A percentile compares a stretch with the other conserved stretches of the same genome.
These are phyloP conservation scores for Chesias legatella DNA, from an alignment of 2,888 invertebrate species.

Conservation along the genomic window DNA sequence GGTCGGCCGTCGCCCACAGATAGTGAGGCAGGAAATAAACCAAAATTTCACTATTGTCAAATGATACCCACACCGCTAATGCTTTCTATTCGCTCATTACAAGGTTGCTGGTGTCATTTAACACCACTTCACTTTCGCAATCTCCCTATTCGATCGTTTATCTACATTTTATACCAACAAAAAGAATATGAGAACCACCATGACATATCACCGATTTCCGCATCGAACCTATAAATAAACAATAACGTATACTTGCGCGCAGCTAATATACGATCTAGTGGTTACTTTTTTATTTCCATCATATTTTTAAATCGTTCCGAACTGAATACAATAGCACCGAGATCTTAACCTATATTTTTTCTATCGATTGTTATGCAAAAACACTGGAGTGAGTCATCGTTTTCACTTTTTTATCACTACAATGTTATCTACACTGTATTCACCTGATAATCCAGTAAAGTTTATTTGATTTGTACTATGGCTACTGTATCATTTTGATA, in stretches of 20 bases:
- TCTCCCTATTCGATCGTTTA: constrained; percentile 60
- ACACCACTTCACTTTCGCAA: constrained; percentile 71
- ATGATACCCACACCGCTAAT: constrained; percentile 51
- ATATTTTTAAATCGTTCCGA: constrained; percentile 59
- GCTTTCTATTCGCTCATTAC: constrained; percentile 69
- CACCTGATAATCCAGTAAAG: constrained; percentile 58
- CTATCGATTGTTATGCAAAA: constrained; percentile 80
- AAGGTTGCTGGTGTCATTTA: constrained; percentile 71
- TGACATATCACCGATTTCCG: constrained; percentile 74
- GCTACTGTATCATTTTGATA: constrained; percentile 58
- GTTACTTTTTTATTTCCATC: constrained; percentile 54
- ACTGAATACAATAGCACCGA: constrained; percentile 65
- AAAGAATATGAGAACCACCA: constrained; percentile 63
- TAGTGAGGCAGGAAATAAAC: constrained; percentile 48
- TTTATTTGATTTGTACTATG: constrained; percentile 46
- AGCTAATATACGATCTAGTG: constrained; percentile 49
- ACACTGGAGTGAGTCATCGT: constrained; percentile 64
- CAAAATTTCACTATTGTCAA: constrained; percentile 62
- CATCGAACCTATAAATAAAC: constrained; percentile 72
- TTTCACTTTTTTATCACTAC: constrained; percentile 44
- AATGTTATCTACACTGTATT: constrained; percentile 45
- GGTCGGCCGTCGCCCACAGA: background rate
- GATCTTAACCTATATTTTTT: constrained; percentile 78
- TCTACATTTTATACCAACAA: constrained; percentile 55
- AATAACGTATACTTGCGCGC: constrained; percentile 61